Base-by-base conservation (phyloP, 2,113 vertebrate species). In the Phylloscopus whistleri region DNA sequence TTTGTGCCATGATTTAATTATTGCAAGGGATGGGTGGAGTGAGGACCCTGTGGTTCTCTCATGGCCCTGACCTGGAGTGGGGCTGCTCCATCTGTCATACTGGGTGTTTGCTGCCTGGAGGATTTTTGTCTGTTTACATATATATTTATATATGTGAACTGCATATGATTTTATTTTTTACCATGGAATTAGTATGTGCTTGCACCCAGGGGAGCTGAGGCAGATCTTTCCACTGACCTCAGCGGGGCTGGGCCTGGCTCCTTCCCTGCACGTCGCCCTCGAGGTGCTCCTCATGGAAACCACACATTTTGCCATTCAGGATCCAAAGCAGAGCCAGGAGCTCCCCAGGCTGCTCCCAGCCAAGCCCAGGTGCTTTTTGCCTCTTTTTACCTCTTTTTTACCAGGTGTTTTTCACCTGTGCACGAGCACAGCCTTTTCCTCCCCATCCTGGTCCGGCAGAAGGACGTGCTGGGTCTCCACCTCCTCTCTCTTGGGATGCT, bases 1-100 rank as follows among this genome's bases (percentile, higher is more conserved):
- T 94, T 95, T 56, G 1, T 66, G 84, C 62, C 26, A 1, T 91
- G 90, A 95, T 97, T 97, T 97, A 95, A 97, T 97, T 96, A 91
- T 15, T 83, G 90, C 62, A 26, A 30, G 77, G 75, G 91, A 69
- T 4, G 26, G 68, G 70, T 73, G 55, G 88, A 64, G 90, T 73
- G 76, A 86, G 81, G 91, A 87, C 84, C 80, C 26, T 24, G 64
- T 88, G 35, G 3, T 64, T 78, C 53, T 52, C 72, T 74, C 35
- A 1, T 0, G 62, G 84, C 87, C 73, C 49, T 43, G 64, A 51
- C 46, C 20, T 70, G 85, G 18, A 33, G 58, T 7, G 46, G 39
- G 67, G 79, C 68, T 75, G 76, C 14, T 48, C 43, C 64, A 11
- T 46, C 35, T 66, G 16, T 63, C 27, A 21, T 9, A 1, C 20